Evolutionary conservation across 2,888 invertebrate species (phyloP), one percentile per base, ranked within the genome.

Genomic region (Nomada fabriciana): DNA sequence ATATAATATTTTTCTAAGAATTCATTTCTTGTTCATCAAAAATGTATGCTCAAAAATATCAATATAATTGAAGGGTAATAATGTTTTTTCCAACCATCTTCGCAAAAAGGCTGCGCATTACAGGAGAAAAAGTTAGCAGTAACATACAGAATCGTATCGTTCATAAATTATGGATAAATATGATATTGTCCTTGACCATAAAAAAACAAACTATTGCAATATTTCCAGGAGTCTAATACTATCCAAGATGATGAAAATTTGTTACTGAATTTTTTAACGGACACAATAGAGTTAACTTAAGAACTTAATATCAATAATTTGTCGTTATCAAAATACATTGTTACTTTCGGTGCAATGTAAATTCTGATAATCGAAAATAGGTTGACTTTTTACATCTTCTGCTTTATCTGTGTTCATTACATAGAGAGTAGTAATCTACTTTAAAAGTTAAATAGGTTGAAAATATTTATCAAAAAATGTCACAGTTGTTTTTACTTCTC

Each of bases 1-100:
- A 90, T 89, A 89, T 88, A 91, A 91, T 91, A 93, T 93, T 93
- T 93, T 92, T 93, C 88, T 91, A 92, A 88, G 85, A 86, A 84
- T 88, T 90, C 81, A 80, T 72, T 88, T 89, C 80, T 80, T 47
- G 80, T 69, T 65, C 84, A 63, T 61, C 65, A 76, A 82, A 82
- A 76, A 64, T 76, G 73, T 86, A 88, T 82, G 76, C 87, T 89
- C 76, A 80, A 84, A 52, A 71, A 74, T 80, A 36, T 72, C 43
- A 67, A 77, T 71, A 53, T 53, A 76, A 78, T 76, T 57, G 68
- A 74, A 74, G 57, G 63, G 69, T 75, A 60, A 69, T 82, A 77
- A 72, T 50, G 78, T 76, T 80, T 75, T 76, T 88, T 81, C 61
- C 77, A 79, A 76, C 5, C n/a, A 65, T 68, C 55, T 70, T 73